Percentiles rank a stretch among this genome's conserved stretches.
phyloP scores from a whole-genome alignment of 2,113 vertebrate species.

The Aix galericulata region DNA sequence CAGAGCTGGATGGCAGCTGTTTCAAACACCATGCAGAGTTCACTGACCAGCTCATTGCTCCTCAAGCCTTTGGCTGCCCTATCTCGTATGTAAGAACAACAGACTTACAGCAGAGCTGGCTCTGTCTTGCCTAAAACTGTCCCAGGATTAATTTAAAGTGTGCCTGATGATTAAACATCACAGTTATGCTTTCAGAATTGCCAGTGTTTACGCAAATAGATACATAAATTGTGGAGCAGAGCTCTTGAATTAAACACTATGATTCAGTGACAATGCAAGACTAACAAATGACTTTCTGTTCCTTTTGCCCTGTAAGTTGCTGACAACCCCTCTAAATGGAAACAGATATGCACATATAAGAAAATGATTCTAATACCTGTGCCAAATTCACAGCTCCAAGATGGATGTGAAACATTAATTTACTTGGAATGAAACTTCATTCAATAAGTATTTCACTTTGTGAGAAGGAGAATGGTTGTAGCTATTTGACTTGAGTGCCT shows the following conservation, averaged over 20 bases:
- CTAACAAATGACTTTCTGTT: background rate
- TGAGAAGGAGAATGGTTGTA: background rate
- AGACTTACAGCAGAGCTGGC: background rate
- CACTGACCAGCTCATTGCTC: background rate
- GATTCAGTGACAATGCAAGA: background rate
- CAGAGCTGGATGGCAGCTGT: background rate
- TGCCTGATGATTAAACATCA: background rate
- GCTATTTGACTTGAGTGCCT: background rate
- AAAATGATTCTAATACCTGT: background rate
- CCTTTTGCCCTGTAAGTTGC: background rate
- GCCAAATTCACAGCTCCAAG: background rate
- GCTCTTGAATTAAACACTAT: background rate
- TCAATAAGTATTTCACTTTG: background rate
- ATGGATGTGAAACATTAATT: fast-evolving
- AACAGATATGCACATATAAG: background rate
- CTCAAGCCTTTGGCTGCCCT: fast-evolving
- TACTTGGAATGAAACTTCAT: background rate
- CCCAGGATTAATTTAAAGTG: background rate
- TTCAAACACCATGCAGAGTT: background rate
- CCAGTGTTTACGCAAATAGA: background rate
- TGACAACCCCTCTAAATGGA: background rate
- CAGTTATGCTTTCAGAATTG: background rate
- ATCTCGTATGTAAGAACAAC: background rate
- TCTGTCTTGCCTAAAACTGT: background rate
- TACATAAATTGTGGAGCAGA: background rate